Conservation (phyloP, 2,113 vertebrate genomes). For the Deroptyus accipitrinus region DNA sequence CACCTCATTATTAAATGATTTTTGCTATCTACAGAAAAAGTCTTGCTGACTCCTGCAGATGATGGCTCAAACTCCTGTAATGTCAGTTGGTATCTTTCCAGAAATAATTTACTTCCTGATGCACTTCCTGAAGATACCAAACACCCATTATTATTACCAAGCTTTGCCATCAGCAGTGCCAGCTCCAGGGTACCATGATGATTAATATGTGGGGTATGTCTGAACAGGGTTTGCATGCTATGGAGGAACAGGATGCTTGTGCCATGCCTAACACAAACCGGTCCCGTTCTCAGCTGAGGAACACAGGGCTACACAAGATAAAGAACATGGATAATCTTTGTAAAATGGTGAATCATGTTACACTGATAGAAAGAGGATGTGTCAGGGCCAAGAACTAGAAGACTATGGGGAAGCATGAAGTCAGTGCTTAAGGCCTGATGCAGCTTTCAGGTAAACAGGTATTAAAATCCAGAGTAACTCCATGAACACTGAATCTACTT, state of each 20-base stretch:
- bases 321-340: neutral
- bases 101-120: neutral
- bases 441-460: neutral
- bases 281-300: neutral
- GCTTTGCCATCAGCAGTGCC: neutral
- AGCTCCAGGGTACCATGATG: neutral
- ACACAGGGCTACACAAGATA: neutral
- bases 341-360: neutral
- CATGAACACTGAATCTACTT: neutral
- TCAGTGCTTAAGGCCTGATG: neutral
- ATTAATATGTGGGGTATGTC: neutral
- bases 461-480: neutral
- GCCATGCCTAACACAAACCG: neutral
- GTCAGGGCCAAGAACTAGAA: neutral
- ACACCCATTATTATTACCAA: neutral
- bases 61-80: neutral
- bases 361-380: neutral
- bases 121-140: neutral
- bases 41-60: neutral
- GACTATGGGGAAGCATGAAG: neutral
- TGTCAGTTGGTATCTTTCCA: neutral
- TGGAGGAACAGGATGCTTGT: neutral
- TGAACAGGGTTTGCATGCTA: neutral
- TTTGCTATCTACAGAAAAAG: neutral
- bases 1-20: neutral